phyloP scores from a whole-genome alignment of 2,888 invertebrate species.

The Noctuana brunneofusca region DNA sequence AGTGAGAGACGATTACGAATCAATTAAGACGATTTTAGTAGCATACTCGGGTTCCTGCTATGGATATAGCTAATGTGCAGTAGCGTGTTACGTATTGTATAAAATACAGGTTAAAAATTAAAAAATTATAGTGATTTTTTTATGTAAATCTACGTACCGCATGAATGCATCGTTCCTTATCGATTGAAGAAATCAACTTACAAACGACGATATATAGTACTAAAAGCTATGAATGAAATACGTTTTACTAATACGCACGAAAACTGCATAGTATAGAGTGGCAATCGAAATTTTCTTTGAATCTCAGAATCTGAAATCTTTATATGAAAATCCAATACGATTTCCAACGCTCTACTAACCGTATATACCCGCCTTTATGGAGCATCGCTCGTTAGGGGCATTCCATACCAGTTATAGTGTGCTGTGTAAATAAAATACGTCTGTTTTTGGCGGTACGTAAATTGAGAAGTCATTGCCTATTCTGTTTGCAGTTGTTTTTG shows the following conservation, averaged over 20 bases:
- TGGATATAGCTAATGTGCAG: too few relatives aligned
- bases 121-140: neutral
- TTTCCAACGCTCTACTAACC: slow-evolving; percentile 14
- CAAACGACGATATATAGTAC: neutral
- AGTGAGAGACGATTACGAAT: too few relatives aligned
- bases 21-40: too few relatives aligned
- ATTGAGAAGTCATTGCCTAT: slow-evolving; percentile 28
- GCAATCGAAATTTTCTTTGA: slow-evolving; percentile 1
- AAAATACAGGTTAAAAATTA: too few relatives aligned
- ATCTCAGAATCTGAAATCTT: too few relatives aligned
- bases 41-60: too few relatives aligned
- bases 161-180: neutral
- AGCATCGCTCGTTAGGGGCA: slow-evolving; percentile 18
- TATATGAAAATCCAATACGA: neutral
- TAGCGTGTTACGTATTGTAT: too few relatives aligned
- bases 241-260: neutral
- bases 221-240: slow-evolving; percentile 20
- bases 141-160: neutral
- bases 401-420: slow-evolving; percentile 17
- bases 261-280: neutral
- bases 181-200: neutral
- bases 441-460: slow-evolving; percentile 24
- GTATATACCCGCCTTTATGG: slow-evolving; percentile 6
- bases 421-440: slow-evolving; percentile 18
- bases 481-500: slow-evolving; percentile 7